Base-by-base conservation (phyloP, 2,113 vertebrate species). In the Rhabdomys dilectus region DNA sequence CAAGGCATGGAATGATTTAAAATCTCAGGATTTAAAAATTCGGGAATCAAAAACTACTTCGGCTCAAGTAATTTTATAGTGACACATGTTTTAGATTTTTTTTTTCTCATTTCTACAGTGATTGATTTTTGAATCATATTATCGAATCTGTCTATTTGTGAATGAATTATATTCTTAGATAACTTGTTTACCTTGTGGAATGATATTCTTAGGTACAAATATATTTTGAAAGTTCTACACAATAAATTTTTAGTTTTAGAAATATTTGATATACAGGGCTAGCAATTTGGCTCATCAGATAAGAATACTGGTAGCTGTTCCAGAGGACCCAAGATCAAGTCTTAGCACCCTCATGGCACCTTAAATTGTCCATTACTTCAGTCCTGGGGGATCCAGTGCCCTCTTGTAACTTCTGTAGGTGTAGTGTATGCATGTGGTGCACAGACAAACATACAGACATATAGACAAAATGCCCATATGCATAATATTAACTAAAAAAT, bases 231-330 rank as follows among this genome's bases (percentile, higher is more conserved):
- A 10, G 12, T 56, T 95, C 80, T 29, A 29, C n/a, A 84, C 21
- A n/a, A 34, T 91, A 22, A 45, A 10, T 86, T 91, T 75, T 92
- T 72, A 62, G 16, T 89, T 92, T 91, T 89, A 82, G n/a, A 87
- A 82, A n/a, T 95, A 48, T 94, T n/a, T 91, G 3, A 31, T 66
- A 29, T 73, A 11, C 6, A 56, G 3, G 80, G 13, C 36, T 60
- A 60, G 80, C 13, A 12, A 7, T 1, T n/a, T 26, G 53, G 36
- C 5, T 82, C 56, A 82, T 3, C 21, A 39, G 22, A 60, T 82
- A 58, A 2, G 34, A 82, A 39, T 22, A n/a, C n/a, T n/a, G n/a
- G n/a, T n/a, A 36, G 51, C 78, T 81, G 19, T 81, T 81, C 34
- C 53, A 58, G 36, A 39, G 53, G 80, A 58, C 36, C 11, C 21